Evolutionary conservation across 1,140 invertebrate species (phyloP).

Genomic region (Saccostrea echinata): DNA sequence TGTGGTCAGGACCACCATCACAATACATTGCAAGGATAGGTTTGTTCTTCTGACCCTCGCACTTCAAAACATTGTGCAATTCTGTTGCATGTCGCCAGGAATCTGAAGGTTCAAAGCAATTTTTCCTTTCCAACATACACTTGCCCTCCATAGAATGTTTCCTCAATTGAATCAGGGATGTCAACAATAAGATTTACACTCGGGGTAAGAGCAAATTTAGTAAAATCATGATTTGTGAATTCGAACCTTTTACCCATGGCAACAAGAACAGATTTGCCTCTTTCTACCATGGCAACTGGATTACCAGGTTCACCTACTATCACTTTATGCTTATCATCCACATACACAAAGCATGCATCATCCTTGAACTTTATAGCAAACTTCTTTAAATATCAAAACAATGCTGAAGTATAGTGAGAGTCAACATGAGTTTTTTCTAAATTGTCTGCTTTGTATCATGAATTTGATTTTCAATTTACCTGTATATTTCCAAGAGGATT

Average conservation of each 20-base stretch:
- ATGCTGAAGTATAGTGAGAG: conserved; percentile 56
- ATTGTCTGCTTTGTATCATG: conserved; percentile 55
- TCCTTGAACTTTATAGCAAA: conserved; percentile 56
- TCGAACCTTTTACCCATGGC: conserved; percentile 40
- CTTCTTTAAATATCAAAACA: conserved; percentile 59
- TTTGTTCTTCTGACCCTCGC: not conserved
- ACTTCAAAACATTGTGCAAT: not conserved
- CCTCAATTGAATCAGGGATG: conserved; percentile 52
- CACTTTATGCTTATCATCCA: conserved; percentile 61
- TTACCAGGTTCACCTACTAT: conserved; percentile 60
- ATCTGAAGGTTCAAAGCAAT: not conserved
- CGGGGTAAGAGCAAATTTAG: conserved; percentile 43
- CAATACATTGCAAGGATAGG: conserved; percentile 8
- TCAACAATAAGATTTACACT: conserved; percentile 61
- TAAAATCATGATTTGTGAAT: conserved; percentile 60
- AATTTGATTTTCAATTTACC: conserved; percentile 56
- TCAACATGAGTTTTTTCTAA: conserved; percentile 53
- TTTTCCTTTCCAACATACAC: not conserved
- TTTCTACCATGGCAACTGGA: conserved; percentile 59
- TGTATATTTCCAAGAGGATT: conserved; percentile 43
- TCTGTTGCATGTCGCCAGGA: not conserved
- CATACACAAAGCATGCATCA: conserved; percentile 41
- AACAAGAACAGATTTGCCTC: conserved; percentile 56
- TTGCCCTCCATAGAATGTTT: conserved; percentile 23
- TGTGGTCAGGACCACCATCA: conserved; percentile 42